Evolutionary conservation across 2,113 vertebrate species (phyloP), one percentile per base, ranked within the genome.

Genomic region (Actenoides lindsayi): DNA sequence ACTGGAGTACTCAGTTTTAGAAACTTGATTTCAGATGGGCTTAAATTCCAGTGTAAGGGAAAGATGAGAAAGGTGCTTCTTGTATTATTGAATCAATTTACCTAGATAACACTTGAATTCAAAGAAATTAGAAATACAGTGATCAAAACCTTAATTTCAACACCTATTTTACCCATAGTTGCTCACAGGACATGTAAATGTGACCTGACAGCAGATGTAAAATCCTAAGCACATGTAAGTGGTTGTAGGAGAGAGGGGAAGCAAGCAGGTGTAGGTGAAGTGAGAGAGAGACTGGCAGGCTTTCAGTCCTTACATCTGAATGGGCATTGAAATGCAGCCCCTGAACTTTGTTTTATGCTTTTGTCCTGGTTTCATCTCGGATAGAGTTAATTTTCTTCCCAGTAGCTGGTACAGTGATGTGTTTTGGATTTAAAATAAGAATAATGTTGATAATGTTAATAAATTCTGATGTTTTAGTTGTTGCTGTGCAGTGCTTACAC

Each of bases 181-280:
- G 5, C 30, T 91, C 19, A 42, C 24, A 82, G 11, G 68, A 68
- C 39, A 33, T 17, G 20, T 41, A 35, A 71, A 56, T 1, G 5
- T 56, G 44, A 53, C 25, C 62, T 69, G 50, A 46, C 17, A 56
- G 19, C 1, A 3, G 35, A 6, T 25, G 5, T 44, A 69, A 95
- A 90, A 65, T 20, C 12, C 59, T 91, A 68, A 51, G 15, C 1
- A 3, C 11, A 33, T 0, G 0, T 4, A 1, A 2, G 2, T 35
- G 6, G 9, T n/a, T 78, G 2, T 35, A 84, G 59, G 15, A 95
- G 5, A 95, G 4, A 74, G 9, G 10, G 9, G 27, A 89, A 78
- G 5, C 4, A 69, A 19, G 3, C 5, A n/a, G 18, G 6, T 50
- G 11, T 23, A 54, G 70, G 3, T 3, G 9, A 65, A 84, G 6